phyloP scores from a whole-genome alignment of 2,113 vertebrate genomes.

The Capreolus pygargus region DNA sequence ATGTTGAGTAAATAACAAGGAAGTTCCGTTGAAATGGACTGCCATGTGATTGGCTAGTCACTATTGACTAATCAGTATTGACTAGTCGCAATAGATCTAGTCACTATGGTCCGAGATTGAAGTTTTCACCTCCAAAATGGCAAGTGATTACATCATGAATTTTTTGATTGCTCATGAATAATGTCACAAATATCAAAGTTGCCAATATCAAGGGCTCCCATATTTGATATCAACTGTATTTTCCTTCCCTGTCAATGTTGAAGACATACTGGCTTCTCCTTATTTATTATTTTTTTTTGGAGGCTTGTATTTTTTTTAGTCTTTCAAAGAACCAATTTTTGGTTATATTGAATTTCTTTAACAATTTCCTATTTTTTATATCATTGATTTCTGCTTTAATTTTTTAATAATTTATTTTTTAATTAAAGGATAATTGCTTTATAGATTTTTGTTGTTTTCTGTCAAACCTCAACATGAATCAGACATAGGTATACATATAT shows the following conservation, averaged over 20 bases:
- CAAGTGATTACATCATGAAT: neutral
- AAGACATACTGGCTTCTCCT: neutral
- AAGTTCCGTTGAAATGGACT: neutral
- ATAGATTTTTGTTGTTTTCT: no score
- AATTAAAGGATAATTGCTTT: no score
- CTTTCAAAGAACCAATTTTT: no score
- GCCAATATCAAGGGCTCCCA: neutral
- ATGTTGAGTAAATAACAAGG: neutral
- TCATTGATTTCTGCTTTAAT: no score
- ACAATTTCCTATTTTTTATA: no score
- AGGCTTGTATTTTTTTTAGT: no score
- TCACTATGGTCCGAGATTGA: neutral
- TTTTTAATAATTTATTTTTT: no score
- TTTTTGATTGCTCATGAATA: neutral
- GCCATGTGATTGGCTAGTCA: neutral
- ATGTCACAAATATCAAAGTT: neutral
- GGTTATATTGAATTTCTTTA: no score
- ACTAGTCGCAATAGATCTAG: neutral
- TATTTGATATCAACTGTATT: neutral
- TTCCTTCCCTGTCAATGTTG: neutral
- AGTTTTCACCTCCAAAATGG: neutral
- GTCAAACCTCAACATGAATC: no score
- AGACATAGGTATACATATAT: no score
- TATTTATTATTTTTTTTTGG: neutral
- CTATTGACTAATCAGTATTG: no score